Evolutionary conservation across 2,888 invertebrate genomes (phyloP).

Genomic region (Drymonia ruficornis): DNA sequence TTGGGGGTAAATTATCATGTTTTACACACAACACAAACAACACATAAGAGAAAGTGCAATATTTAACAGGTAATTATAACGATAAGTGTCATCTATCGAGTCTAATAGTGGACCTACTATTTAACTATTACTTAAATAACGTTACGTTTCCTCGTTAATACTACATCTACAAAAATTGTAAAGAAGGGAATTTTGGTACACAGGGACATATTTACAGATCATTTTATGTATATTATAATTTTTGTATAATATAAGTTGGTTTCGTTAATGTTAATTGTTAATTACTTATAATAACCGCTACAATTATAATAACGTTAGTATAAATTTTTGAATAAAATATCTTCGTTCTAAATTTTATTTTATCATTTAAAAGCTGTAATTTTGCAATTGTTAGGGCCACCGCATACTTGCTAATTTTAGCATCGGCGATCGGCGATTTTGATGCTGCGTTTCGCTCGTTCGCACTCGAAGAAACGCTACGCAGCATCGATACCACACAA

Average conservation of each 20-base stretch:
- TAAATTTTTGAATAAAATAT: conserved; percentile 83
- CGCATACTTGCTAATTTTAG: no score
- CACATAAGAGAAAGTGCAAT: conserved; percentile 54
- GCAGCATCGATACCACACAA: no score
- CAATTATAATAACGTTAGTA: conserved; percentile 77
- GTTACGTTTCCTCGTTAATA: conserved; percentile 11
- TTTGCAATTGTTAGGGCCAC: conserved; percentile 57
- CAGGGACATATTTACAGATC: conserved; percentile 73
- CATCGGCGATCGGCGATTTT: no score
- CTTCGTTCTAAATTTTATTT: conserved; percentile 59
- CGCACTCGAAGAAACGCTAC: no score
- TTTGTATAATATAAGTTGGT: conserved; percentile 78
- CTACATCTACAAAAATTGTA: conserved; percentile 81
- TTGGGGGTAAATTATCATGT: not conserved
- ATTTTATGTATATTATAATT: conserved; percentile 63
- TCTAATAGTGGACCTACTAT: conserved; percentile 25
- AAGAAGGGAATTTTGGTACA: conserved; percentile 83
- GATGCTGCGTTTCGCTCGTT: no score
- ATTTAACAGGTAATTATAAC: conserved; percentile 80
- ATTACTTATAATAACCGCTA: conserved; percentile 62
- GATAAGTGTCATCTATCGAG: conserved; percentile 26
- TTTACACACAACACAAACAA: no score
- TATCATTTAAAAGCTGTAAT: conserved; percentile 62
- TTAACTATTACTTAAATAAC: conserved; percentile 11
- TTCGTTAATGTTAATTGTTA: conserved; percentile 61